Evolutionary conservation across 2,888 invertebrate species (phyloP).

Genomic region (Reticulitermes lucifugus): DNA sequence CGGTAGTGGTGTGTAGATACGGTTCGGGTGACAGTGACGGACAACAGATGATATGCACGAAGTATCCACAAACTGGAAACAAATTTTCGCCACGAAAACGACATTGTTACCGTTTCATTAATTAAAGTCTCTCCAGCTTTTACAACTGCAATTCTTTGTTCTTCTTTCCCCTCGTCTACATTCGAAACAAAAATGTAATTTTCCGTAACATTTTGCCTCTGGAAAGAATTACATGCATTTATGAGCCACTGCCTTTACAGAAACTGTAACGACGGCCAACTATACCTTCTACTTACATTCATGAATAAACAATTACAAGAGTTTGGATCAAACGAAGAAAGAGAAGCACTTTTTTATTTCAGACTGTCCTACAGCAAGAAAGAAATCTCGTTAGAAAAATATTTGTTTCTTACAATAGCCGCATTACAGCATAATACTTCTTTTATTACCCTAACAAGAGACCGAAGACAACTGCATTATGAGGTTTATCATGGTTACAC

Average conservation of each 20-base stretch:
- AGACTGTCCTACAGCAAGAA: too few species aligned
- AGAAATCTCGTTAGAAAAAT: too few species aligned
- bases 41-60: not conserved
- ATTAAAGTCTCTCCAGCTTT: not conserved
- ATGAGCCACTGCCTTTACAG: not conserved
- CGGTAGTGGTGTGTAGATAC: not conserved
- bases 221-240: not conserved
- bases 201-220: not conserved
- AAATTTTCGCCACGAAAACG: not conserved
- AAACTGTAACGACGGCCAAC: not conserved
- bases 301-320: not conserved
- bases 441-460: too few species aligned
- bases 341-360: too few species aligned
- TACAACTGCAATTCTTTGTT: not conserved
- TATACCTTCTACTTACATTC: not conserved
- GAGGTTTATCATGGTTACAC: too few species aligned
- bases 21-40: not conserved
- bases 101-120: not conserved
- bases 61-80: conserved; percentile 11
- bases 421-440: too few species aligned
- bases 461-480: too few species aligned
- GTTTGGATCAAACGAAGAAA: too few species aligned
- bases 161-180: not conserved
- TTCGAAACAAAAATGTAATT: not conserved
- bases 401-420: too few species aligned